Conservation (phyloP, 2,113 vertebrate genomes). For the Bubo bubo region DNA sequence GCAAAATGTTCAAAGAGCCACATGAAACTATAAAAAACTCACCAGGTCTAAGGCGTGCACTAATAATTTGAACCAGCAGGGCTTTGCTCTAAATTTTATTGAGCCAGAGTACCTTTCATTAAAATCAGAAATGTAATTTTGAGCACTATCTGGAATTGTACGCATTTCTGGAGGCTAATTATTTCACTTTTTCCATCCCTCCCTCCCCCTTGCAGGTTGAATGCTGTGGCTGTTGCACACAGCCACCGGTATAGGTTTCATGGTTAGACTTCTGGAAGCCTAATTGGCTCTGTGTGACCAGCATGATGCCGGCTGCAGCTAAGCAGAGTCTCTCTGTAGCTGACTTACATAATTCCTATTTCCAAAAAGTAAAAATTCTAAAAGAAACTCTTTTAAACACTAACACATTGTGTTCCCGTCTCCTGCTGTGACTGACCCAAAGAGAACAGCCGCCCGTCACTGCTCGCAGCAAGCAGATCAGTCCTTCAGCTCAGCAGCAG, state of each 20-base stretch:
- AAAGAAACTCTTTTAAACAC: not conserved
- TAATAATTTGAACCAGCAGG: constrained; percentile 67
- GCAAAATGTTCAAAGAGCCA: constrained; percentile 59
- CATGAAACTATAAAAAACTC: constrained; percentile 62
- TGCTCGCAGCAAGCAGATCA: rapidly evolving
- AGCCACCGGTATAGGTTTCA: not conserved
- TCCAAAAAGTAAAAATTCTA: not conserved
- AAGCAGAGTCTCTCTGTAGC: not conserved
- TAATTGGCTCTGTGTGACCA: constrained; percentile 29
- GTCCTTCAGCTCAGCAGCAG: not conserved
- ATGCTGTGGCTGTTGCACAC: not conserved
- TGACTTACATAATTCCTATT: not conserved
- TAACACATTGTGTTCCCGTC: not conserved
- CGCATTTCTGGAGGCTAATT: constrained; percentile 40
- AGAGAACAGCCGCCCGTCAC: not conserved
- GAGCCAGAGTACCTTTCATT: constrained; percentile 55
- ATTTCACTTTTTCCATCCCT: not conserved
- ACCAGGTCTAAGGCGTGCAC: constrained; percentile 41
- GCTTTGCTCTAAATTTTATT: constrained; percentile 59
- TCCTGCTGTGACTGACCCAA: not conserved
- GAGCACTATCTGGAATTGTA: constrained; percentile 31
- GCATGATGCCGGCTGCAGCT: not conserved
- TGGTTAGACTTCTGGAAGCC: not conserved
- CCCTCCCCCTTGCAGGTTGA: not conserved
- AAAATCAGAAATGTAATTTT: constrained; percentile 58